A percentile compares a stretch with the other conserved stretches of the same genome.
Conservation (phyloP, 2,888 invertebrate species). For the Dicranocentrus wangi region DNA sequence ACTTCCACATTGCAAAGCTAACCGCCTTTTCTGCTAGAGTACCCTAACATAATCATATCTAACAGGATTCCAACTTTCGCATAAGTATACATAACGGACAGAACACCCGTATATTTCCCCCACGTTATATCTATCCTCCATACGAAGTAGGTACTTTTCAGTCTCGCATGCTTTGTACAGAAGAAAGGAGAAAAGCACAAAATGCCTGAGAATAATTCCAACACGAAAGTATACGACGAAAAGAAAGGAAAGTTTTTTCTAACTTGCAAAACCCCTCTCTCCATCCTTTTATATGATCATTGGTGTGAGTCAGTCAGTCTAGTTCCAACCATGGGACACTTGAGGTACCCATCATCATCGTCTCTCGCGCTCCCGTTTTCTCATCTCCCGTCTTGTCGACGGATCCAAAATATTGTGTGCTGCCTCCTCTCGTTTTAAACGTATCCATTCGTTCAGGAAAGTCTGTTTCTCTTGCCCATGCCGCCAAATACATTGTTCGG, state of each 20-base stretch:
- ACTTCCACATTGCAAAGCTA: slow-evolving; percentile 60
- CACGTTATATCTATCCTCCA: too few relatives aligned
- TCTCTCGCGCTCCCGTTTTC: slow-evolving; percentile 38
- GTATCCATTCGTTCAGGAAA: slow-evolving; percentile 60
- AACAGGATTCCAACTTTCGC: slow-evolving; percentile 59
- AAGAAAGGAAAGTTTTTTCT: slow-evolving; percentile 56
- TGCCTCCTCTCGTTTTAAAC: slow-evolving; percentile 57
- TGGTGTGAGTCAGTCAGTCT: slow-evolving; percentile 70
- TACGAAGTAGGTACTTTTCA: neutral
- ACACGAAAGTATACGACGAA: slow-evolving; percentile 46
- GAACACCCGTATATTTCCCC: too few relatives aligned
- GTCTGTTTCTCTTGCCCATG: slow-evolving; percentile 13
- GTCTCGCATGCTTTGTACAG: neutral
- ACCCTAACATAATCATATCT: slow-evolving; percentile 66
- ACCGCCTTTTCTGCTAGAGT: slow-evolving; percentile 67
- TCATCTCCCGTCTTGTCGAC: slow-evolving; percentile 37
- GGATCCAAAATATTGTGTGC: slow-evolving; percentile 38
- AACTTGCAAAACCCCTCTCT: slow-evolving; percentile 67
- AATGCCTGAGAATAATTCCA: slow-evolving; percentile 40
- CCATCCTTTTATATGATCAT: slow-evolving; percentile 65
- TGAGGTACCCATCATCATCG: slow-evolving; percentile 69
- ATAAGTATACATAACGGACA: slow-evolving; percentile 1
- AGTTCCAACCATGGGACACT: slow-evolving; percentile 72
- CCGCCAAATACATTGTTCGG: neutral
- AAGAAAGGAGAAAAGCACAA: slow-evolving; percentile 9